A percentile compares a stretch with the other conserved stretches of the same genome.
phyloP scores from a whole-genome alignment of 2,113 vertebrate genomes.

The Theristicus caerulescens region DNA sequence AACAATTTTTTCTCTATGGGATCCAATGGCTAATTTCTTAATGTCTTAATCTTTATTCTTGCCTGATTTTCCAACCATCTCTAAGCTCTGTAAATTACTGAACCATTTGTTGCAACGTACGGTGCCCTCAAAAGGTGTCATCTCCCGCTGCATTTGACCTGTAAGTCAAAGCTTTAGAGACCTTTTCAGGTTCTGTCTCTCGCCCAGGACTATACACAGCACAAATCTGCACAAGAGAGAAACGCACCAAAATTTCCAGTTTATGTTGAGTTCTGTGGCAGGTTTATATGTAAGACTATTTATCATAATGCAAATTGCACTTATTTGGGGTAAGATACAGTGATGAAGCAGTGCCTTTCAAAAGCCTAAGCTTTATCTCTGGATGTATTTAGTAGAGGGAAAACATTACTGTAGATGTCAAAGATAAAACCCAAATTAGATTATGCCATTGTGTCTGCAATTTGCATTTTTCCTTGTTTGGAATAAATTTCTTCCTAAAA shows the following conservation, averaged over 20 bases:
- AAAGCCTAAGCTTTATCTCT: conserved; percentile 30
- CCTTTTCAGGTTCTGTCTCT: neutral
- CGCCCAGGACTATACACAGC: neutral
- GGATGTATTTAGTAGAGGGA: neutral
- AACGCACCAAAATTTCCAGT: neutral
- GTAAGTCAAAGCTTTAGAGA: neutral
- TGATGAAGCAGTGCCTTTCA: neutral
- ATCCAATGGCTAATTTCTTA: neutral
- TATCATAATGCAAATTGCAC: neutral
- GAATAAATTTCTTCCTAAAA: conserved; percentile 8
- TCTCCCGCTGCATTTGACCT: neutral
- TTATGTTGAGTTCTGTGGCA: neutral
- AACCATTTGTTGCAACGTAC: neutral
- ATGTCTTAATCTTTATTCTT: neutral
- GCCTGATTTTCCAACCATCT: neutral
- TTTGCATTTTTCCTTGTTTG: conserved; percentile 1
- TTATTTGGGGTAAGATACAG: neutral
- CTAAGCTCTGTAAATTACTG: neutral
- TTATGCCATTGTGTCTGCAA: neutral
- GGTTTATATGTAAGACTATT: neutral
- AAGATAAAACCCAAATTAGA: conserved; percentile 25
- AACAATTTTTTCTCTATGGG: neutral
- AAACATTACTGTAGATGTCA: conserved; percentile 6
- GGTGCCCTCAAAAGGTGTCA: neutral
- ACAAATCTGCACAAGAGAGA: neutral